These are phyloP conservation scores for Epizoanthus scotinus DNA, from an alignment of 92 coral and sea anemone genomes.

Conservation along the genomic window DNA sequence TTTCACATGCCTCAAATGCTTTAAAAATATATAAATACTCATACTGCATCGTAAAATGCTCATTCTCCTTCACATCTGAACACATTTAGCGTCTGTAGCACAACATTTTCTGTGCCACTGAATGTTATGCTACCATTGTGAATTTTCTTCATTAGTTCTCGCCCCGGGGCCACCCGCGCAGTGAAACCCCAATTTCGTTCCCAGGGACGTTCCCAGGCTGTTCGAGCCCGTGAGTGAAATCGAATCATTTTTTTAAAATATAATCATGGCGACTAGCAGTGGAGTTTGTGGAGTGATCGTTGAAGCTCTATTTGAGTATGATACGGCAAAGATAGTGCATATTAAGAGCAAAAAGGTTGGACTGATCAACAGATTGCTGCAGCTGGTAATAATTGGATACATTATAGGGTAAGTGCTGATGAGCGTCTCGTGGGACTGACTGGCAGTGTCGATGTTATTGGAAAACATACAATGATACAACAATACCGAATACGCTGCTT, in stretches of 20 bases:
- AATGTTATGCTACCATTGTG: no score
- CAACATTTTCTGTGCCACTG: no score
- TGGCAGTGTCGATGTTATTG: no score
- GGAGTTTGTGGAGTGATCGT: background rate
- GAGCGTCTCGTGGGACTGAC: no score
- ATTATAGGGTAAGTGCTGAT: background rate
- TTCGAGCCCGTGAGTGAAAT: no score
- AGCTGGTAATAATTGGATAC: background rate
- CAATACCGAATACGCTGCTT: no score
- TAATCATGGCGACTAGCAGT: background rate
- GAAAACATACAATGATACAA: no score
- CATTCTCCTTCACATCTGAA: conserved; percentile 66
- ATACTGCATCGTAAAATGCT: conserved; percentile 76
- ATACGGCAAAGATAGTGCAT: background rate
- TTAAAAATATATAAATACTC: no score
- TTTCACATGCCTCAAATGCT: no score
- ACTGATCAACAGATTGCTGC: background rate
- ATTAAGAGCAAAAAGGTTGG: background rate
- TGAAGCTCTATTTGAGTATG: background rate
- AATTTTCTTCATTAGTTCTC: background rate
- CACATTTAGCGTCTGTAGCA: conserved; percentile 47
- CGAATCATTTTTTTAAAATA: no score
- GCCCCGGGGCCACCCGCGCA: background rate
- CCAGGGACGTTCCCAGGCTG: no score
- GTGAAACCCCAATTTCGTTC: background rate